A percentile compares a stretch with the other conserved stretches of the same genome.
phyloP scores from a whole-genome alignment of 1,140 invertebrate genomes.

The Paralvinella palmiformis region DNA sequence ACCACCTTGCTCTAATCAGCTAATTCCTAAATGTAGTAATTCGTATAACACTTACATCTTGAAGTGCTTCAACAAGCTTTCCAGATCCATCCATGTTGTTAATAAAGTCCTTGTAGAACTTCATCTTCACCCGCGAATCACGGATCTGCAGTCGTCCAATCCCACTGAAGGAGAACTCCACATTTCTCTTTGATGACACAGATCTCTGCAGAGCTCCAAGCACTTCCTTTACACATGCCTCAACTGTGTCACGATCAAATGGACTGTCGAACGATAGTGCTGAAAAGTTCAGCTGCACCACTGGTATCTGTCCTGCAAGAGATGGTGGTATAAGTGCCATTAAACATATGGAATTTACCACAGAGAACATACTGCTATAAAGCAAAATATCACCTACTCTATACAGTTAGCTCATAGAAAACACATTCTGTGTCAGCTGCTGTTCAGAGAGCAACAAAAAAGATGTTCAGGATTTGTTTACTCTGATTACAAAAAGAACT shows the following conservation, averaged over 20 bases:
- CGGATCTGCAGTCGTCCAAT: conserved; percentile 46
- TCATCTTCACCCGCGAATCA: conserved; percentile 47
- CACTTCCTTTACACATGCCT: conserved; percentile 47
- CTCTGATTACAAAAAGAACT: no score
- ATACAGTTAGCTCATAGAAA: no score
- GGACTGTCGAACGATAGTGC: conserved; percentile 44
- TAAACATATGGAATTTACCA: background rate
- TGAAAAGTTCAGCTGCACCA: conserved; percentile 45
- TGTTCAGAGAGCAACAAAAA: no score
- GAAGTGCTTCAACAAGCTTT: conserved; percentile 38
- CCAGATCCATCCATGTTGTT: conserved; percentile 46
- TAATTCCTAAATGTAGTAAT: no score
- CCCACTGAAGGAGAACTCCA: conserved; percentile 44
- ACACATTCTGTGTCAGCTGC: no score
- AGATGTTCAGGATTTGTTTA: no score
- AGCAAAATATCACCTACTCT: no score
- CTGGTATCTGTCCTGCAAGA: conserved; percentile 40
- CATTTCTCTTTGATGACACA: conserved; percentile 37
- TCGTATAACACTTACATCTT: conserved; percentile 46
- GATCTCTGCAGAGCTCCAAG: conserved; percentile 35
- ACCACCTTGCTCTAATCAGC: no score
- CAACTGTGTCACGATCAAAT: conserved; percentile 46
- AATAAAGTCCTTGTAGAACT: conserved; percentile 50
- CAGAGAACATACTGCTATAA: background rate
- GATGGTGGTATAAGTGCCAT: background rate